Percentiles rank a stretch among this genome's conserved stretches.
Conservation (phyloP, 1,140 invertebrate genomes). For the Microplitis mediator region DNA sequence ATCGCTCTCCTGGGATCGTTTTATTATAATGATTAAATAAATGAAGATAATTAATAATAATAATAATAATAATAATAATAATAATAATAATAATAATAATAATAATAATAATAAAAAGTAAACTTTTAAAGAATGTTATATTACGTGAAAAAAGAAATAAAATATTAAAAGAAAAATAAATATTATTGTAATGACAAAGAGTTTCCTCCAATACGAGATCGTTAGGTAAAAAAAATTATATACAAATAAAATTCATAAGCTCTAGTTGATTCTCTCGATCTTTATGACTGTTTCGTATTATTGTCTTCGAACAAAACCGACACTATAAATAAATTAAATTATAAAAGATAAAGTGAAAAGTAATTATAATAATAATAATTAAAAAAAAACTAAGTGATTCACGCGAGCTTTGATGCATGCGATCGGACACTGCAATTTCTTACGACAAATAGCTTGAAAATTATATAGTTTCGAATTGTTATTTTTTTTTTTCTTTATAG, state of each 20-base stretch:
- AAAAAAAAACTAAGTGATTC: background rate
- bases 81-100: background rate
- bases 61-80: background rate
- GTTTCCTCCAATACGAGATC: conserved; percentile 42
- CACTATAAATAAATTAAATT: conserved; percentile 25
- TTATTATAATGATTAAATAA: conserved; percentile 45
- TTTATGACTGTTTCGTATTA: conserved; percentile 9
- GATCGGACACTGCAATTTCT: conserved; percentile 11
- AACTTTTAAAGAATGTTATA: conserved; percentile 60
- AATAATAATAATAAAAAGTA: conserved; percentile 15
- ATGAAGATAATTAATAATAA: conserved; percentile 13
- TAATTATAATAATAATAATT: too few relatives aligned
- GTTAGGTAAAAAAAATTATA: conserved; percentile 32
- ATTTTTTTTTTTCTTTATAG: conserved; percentile 5
- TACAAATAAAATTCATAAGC: conserved; percentile 22
- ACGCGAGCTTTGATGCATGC: conserved; percentile 16
- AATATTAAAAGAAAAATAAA: conserved; percentile 36
- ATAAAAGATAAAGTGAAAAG: conserved; percentile 6
- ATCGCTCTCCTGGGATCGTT: conserved; percentile 56
- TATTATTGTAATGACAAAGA: conserved; percentile 41
- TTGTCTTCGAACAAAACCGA: conserved; percentile 23
- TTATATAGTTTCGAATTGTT: background rate
- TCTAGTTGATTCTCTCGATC: conserved; percentile 19
- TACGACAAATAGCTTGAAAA: conserved; percentile 14
- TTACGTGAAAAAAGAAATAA: conserved; percentile 38